Evolutionary conservation across 2,113 vertebrate genomes (phyloP).

Genomic region (Suricata suricatta): DNA sequence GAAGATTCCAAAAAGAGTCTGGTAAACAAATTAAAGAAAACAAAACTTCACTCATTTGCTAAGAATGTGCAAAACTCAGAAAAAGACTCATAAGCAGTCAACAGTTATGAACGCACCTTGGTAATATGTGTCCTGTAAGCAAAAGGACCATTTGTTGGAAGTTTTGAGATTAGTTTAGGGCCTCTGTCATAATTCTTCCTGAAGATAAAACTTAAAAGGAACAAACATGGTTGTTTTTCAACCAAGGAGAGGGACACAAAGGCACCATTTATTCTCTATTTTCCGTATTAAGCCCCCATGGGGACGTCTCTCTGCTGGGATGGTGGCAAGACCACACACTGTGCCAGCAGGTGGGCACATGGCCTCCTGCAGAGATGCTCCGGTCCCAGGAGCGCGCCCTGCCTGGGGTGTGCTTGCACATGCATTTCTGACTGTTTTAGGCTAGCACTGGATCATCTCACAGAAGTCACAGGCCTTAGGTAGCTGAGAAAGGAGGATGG

Average conservation of each 20-base stretch:
- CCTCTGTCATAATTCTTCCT: not conserved
- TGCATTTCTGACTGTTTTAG: not conserved
- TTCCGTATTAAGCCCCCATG: not conserved
- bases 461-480: too few relatives aligned
- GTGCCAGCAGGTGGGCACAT: too few relatives aligned
- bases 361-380: not conserved
- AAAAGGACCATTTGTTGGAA: not conserved
- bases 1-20: not conserved
- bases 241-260: not conserved
- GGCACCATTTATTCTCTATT: not conserved
- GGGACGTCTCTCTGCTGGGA: not conserved
- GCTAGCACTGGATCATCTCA: not conserved
- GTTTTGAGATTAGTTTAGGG: not conserved
- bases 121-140: not conserved
- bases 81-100: not conserved
- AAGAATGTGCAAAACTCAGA: not conserved
- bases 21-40: not conserved
- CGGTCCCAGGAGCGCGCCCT: not conserved
- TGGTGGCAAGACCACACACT: too few relatives aligned
- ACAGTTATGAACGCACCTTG: not conserved
- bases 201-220: not conserved
- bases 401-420: not conserved
- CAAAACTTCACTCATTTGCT: not conserved
- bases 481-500: not conserved
- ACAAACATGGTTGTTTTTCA: not conserved